Percentiles rank a stretch among this genome's conserved stretches.
Conservation (phyloP, 2,797 vertebrate genomes). For the Gymnothorax javanicus region DNA sequence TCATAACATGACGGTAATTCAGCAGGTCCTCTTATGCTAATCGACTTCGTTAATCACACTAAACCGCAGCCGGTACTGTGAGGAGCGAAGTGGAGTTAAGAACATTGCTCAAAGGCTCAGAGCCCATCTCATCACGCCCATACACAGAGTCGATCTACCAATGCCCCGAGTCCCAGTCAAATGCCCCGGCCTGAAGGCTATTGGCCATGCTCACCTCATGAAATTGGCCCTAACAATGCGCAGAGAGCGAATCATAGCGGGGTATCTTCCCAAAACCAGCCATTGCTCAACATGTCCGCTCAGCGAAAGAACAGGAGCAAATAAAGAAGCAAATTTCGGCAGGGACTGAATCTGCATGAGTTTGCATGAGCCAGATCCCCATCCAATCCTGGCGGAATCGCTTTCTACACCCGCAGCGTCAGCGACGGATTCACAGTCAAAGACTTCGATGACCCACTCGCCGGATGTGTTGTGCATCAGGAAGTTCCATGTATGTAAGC, state of each 20-base stretch:
- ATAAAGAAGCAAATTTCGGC: background rate
- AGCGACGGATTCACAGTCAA: background rate
- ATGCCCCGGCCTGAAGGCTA: too few species aligned
- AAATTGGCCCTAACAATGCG: too few species aligned
- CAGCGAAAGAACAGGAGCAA: background rate
- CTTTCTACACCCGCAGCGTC: background rate
- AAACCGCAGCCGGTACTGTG: too few species aligned
- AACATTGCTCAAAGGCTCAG: too few species aligned
- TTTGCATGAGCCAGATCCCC: background rate
- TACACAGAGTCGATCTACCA: too few species aligned
- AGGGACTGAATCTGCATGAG: background rate
- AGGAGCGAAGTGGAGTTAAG: too few species aligned
- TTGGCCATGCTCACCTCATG: too few species aligned
- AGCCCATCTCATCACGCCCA: too few species aligned
- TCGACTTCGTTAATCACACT: too few species aligned
- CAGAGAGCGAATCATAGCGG: background rate
- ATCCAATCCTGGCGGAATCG: background rate
- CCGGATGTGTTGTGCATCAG: background rate
- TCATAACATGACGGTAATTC: too few species aligned
- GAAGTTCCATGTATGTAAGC: background rate
- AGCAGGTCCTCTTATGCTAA: too few species aligned
- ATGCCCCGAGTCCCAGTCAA: too few species aligned
- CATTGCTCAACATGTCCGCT: background rate
- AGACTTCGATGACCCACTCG: background rate
- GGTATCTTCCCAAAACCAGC: background rate